Percentiles rank a stretch among this genome's conserved stretches.
phyloP scores from a whole-genome alignment of 2,797 vertebrate species.

The Arnoldichthys spilopterus region DNA sequence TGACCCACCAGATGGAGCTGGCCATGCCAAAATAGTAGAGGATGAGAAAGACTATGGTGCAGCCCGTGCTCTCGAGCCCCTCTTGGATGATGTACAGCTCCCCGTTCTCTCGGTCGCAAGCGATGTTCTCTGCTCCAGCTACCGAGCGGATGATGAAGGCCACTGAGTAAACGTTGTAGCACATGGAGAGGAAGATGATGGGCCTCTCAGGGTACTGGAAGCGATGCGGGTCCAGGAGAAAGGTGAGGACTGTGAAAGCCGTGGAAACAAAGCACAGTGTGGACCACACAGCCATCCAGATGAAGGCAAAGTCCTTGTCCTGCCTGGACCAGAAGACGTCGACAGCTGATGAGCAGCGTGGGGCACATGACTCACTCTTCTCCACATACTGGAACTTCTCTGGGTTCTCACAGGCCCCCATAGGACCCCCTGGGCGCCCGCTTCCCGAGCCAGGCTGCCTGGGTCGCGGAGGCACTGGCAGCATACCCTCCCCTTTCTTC shows the following conservation, averaged over 20 bases:
- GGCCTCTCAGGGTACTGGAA: slow-evolving; percentile 98
- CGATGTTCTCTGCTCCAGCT: slow-evolving; percentile 92
- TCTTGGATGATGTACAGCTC: slow-evolving; percentile 95
- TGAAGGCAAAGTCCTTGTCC: slow-evolving; percentile 97
- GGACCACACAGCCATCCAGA: slow-evolving; percentile 98
- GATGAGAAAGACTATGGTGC: slow-evolving; percentile 96
- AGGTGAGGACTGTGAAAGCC: slow-evolving; percentile 96
- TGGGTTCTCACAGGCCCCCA: slow-evolving; percentile 85
- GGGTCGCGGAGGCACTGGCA: slow-evolving; percentile 80
- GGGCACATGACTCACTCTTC: slow-evolving; percentile 91
- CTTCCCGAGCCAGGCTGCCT: slow-evolving; percentile 68
- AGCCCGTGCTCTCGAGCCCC: slow-evolving; percentile 94
- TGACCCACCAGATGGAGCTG: slow-evolving; percentile 99
- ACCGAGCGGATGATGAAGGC: slow-evolving; percentile 95
- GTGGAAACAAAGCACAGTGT: slow-evolving; percentile 95
- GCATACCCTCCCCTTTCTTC: slow-evolving; percentile 87
- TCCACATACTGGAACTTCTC: slow-evolving; percentile 97
- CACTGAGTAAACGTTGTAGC: slow-evolving; percentile 96
- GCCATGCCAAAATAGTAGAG: slow-evolving; percentile 99
- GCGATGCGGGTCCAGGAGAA: slow-evolving; percentile 93
- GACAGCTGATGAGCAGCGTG: slow-evolving; percentile 88
- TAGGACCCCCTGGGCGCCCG: slow-evolving; percentile 59
- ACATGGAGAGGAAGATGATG: slow-evolving; percentile 99
- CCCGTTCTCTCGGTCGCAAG: slow-evolving; percentile 92
- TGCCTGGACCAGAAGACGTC: slow-evolving; percentile 95